Evolutionary conservation across 2,797 vertebrate species (phyloP).

Genomic region (Cetoscarus ocellatus): DNA sequence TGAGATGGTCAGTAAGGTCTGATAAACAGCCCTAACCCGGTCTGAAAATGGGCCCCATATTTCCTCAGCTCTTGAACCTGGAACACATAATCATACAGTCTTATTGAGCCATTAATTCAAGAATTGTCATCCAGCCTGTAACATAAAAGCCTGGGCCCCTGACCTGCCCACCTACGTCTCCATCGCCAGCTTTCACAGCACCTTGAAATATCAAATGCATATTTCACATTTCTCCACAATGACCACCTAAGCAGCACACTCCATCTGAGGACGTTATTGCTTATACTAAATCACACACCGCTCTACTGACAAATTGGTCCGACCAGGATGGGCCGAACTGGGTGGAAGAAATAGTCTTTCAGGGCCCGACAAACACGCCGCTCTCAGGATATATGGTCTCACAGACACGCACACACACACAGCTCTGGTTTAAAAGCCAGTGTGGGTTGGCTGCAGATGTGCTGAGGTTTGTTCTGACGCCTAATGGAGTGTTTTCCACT

Average conservation of each 20-base stretch:
- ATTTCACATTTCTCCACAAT: constrained; percentile 74
- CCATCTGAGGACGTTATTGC: constrained; percentile 68
- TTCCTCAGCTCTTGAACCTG: constrained; percentile 52
- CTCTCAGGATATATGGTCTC: constrained; percentile 28
- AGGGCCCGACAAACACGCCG: constrained; percentile 26
- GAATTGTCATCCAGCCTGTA: constrained; percentile 63
- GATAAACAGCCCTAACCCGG: constrained; percentile 38
- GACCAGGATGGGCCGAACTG: constrained; percentile 33
- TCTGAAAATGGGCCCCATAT: constrained; percentile 59
- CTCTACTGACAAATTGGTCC: constrained; percentile 55
- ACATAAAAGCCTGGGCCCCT: constrained; percentile 68
- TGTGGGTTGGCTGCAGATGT: constrained; percentile 24
- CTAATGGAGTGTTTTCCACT: constrained; percentile 81
- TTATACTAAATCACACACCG: constrained; percentile 72
- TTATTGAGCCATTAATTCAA: constrained; percentile 81
- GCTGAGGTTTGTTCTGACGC: constrained; percentile 27
- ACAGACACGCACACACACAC: constrained; percentile 17
- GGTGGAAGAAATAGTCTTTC: constrained; percentile 54
- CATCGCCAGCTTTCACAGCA: constrained; percentile 44
- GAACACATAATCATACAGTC: constrained; percentile 61
- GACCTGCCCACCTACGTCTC: constrained; percentile 67
- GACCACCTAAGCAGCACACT: constrained; percentile 46
- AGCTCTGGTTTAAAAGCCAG: constrained; percentile 37
- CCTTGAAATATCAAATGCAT: constrained; percentile 78
- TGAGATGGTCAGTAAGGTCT: constrained; percentile 29